These are phyloP conservation scores for Kryptolebias marmoratus DNA, from an alignment of 2,113 vertebrate species.

Conservation along the genomic window DNA sequence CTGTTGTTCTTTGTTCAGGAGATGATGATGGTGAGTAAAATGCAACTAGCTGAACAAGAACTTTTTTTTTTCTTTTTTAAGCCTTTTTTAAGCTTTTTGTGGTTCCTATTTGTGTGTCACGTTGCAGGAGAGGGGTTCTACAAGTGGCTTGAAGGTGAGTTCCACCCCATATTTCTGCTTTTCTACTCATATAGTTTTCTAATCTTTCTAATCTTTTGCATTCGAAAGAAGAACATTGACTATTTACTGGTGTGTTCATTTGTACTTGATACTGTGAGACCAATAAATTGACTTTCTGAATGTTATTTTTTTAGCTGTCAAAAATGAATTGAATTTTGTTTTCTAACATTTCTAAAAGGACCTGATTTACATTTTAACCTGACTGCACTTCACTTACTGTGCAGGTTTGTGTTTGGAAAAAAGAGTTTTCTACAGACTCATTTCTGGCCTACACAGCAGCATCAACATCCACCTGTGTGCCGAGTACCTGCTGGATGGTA, in stretches of 20 bases:
- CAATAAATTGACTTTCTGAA: too few relatives aligned
- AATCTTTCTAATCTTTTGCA: too few relatives aligned
- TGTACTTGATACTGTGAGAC: too few relatives aligned
- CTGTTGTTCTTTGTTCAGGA: slow-evolving; percentile 75
- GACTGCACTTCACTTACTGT: neutral
- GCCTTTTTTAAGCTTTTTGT: neutral
- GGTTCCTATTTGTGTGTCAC: neutral
- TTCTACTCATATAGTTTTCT: too few relatives aligned
- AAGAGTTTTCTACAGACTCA: slow-evolving; percentile 95
- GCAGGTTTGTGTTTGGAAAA: slow-evolving; percentile 96
- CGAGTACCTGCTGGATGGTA: slow-evolving; percentile 93
- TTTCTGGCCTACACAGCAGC: slow-evolving; percentile 96
- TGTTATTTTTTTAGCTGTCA: too few relatives aligned
- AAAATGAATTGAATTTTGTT: too few relatives aligned
- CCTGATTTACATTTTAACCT: neutral
- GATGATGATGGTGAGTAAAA: slow-evolving; percentile 92
- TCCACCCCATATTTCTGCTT: neutral
- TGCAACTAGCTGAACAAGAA: neutral
- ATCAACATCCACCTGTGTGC: slow-evolving; percentile 96
- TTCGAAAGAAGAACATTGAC: too few relatives aligned
- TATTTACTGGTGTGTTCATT: too few relatives aligned
- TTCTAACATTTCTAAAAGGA: too few relatives aligned
- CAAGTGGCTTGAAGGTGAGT: slow-evolving; percentile 95
- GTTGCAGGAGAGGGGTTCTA: slow-evolving; percentile 92
- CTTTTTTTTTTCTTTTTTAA: neutral